Percentiles rank a stretch among this genome's conserved stretches.
These are phyloP conservation scores for Varanus komodoensis DNA, from an alignment of 2,113 vertebrate genomes.

Conservation along the genomic window DNA sequence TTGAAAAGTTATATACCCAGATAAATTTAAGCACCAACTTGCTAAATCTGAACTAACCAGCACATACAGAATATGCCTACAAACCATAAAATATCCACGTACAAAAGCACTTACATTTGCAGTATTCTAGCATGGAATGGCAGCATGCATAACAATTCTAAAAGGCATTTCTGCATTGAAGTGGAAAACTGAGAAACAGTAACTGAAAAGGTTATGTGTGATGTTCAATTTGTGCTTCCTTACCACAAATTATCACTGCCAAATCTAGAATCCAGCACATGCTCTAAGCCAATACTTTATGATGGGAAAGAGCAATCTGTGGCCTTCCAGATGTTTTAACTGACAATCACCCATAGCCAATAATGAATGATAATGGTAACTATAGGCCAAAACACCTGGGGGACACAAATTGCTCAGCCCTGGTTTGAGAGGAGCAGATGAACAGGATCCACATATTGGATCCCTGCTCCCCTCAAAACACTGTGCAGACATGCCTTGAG, in stretches of 20 bases:
- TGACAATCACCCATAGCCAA: no score
- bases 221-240: neutral
- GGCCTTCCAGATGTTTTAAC: no score
- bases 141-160: constrained; percentile 47
- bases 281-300: neutral
- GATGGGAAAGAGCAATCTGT: no score
- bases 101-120: neutral
- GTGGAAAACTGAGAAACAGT: neutral
- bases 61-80: constrained; percentile 38
- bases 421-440: neutral
- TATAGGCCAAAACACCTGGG: no score
- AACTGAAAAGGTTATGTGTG: neutral
- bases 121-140: constrained; percentile 36
- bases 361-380: no score
- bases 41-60: constrained; percentile 42
- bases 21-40: constrained; percentile 45
- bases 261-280: neutral
- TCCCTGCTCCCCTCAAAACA: neutral
- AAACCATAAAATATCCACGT: constrained; percentile 9
- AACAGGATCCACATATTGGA: neutral
- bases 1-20: constrained; percentile 23
- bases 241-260: neutral
- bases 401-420: no score
- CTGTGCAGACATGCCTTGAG: neutral
- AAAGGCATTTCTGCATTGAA: neutral